Percentiles rank a stretch among this genome's conserved stretches.
Evolutionary conservation across 2,888 invertebrate species (phyloP).

Genomic region (Agonopterix alstromeriana): DNA sequence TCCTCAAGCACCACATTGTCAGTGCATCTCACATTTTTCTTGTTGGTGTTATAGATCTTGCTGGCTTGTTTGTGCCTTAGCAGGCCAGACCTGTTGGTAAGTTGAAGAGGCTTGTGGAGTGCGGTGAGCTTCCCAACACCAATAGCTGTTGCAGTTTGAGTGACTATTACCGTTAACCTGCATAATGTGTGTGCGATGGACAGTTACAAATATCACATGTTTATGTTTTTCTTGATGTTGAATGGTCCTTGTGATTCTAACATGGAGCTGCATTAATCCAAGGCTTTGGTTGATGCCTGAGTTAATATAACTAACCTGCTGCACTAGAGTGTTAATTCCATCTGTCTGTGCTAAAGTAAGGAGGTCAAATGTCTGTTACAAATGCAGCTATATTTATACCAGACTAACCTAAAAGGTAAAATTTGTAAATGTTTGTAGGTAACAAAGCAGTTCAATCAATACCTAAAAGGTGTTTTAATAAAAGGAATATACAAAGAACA

Average conservation of each 20-base stretch:
- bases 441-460: not conserved
- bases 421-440: too few relatives aligned
- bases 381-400: conserved; percentile 1
- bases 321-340: conserved; percentile 10
- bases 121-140: conserved; percentile 61
- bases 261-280: conserved; percentile 27
- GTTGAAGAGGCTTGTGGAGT: conserved; percentile 66
- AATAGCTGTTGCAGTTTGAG: conserved; percentile 63
- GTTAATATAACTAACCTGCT: conserved; percentile 31
- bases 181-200: conserved; percentile 72
- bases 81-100: conserved; percentile 85
- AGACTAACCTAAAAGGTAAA: conserved; percentile 8
- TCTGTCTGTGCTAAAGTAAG: conserved; percentile 13
- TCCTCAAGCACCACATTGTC: conserved; percentile 66
- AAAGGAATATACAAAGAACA: not conserved
- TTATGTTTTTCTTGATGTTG: conserved; percentile 61
- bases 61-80: conserved; percentile 85
- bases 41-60: conserved; percentile 83
- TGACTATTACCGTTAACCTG: conserved; percentile 62
- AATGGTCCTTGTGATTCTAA: conserved; percentile 77
- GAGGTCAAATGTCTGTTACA: conserved; percentile 13
- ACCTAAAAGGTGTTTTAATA: too few relatives aligned
- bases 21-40: conserved; percentile 63
- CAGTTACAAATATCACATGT: conserved; percentile 43
- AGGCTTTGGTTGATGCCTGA: conserved; percentile 15